phyloP scores from a whole-genome alignment of 2,888 invertebrate genomes.

The Dynastes grantii region DNA sequence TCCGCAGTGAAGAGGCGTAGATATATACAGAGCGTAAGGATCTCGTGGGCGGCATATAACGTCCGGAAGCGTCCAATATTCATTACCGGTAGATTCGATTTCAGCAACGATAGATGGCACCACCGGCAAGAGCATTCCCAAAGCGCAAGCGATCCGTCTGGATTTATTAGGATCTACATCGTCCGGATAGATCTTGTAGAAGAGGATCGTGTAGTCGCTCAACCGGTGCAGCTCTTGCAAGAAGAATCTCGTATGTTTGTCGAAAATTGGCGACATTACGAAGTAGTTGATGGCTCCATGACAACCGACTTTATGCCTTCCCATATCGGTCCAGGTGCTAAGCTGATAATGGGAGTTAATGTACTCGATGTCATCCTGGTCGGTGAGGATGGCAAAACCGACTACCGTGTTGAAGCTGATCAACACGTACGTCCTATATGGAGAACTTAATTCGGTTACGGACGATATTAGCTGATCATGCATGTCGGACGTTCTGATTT shows the following conservation, averaged over 20 bases:
- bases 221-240: conserved; percentile 48
- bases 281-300: conserved; percentile 45
- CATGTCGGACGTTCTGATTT: background rate
- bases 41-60: background rate
- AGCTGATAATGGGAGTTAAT: conserved; percentile 46
- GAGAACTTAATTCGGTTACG: conserved; percentile 19
- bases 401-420: conserved; percentile 15
- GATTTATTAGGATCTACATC: background rate
- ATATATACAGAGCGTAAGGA: conserved; percentile 48
- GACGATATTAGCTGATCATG: conserved; percentile 13
- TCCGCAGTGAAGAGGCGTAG: conserved; percentile 47
- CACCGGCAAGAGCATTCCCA: conserved; percentile 43
- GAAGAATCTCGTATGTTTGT: conserved; percentile 72
- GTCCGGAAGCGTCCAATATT: conserved; percentile 45
- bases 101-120: conserved; percentile 36
- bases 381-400: conserved; percentile 68
- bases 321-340: conserved; percentile 39
- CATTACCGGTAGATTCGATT: background rate
- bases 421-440: conserved; percentile 40
- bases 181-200: conserved; percentile 36
- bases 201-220: conserved; percentile 47
- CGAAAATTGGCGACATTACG: conserved; percentile 73
- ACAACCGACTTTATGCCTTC: conserved; percentile 41
- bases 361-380: conserved; percentile 55
- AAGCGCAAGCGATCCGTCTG: conserved; percentile 22